phyloP scores from a whole-genome alignment of 37 sponge, comb jelly and placozoan genomes.

The Sycon ciliatum region DNA sequence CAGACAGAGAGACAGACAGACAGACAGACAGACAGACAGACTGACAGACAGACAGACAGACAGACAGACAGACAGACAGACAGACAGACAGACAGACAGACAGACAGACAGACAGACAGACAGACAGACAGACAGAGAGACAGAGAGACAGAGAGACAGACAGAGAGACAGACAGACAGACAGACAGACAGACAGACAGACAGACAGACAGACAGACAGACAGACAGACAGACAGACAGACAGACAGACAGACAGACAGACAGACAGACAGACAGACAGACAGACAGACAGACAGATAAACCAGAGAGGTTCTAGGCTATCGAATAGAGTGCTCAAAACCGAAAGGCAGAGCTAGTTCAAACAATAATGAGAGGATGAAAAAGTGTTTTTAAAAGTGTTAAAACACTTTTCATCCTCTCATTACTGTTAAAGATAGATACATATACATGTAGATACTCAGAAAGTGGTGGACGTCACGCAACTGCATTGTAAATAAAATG shows the following conservation, averaged over 20 bases:
- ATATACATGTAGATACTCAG: too few relatives aligned
- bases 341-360: too few relatives aligned
- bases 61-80: slow-evolving; percentile 21
- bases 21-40: slow-evolving; percentile 22
- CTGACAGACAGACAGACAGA: slow-evolving; percentile 19
- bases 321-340: too few relatives aligned
- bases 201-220: slow-evolving; percentile 24
- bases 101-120: slow-evolving; percentile 21
- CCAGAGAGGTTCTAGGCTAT: too few relatives aligned
- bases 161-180: slow-evolving; percentile 21
- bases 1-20: slow-evolving; percentile 21
- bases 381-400: too few relatives aligned
- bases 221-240: slow-evolving; percentile 24
- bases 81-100: slow-evolving; percentile 22
- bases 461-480: too few relatives aligned
- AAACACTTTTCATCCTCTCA: too few relatives aligned
- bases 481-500: too few relatives aligned
- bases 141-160: slow-evolving; percentile 21
- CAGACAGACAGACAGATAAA: slow-evolving; percentile 24
- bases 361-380: too few relatives aligned
- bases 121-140: slow-evolving; percentile 21
- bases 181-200: slow-evolving; percentile 24
- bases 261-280: slow-evolving; percentile 24
- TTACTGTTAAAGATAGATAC: too few relatives aligned
- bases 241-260: slow-evolving; percentile 24